Conservation (phyloP, 2,113 vertebrate species). For the Coptodon rendalli region DNA sequence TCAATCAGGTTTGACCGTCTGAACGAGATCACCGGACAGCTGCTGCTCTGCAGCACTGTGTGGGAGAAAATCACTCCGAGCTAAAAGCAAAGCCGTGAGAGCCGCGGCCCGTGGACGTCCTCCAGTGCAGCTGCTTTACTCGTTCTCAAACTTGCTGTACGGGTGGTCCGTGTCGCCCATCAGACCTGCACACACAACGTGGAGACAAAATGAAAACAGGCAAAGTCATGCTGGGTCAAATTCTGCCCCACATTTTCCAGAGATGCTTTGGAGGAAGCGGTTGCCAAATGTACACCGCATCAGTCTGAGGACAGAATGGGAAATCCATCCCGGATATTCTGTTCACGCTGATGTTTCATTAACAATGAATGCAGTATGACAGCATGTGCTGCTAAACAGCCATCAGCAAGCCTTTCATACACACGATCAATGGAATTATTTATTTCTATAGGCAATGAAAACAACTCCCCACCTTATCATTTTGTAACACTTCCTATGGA, state of each 20-base stretch:
- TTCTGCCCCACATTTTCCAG: neutral
- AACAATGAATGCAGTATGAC: neutral
- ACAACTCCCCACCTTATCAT: neutral
- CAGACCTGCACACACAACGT: constrained; percentile 68
- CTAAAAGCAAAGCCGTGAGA: neutral
- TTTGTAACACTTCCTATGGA: neutral
- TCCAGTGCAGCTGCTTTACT: constrained; percentile 57
- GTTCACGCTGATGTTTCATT: neutral
- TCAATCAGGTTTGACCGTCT: neutral
- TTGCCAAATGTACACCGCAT: neutral
- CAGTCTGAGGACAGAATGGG: neutral
- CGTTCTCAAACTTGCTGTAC: constrained; percentile 86
- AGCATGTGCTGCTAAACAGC: neutral
- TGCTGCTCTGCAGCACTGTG: neutral
- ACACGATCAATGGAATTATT: neutral
- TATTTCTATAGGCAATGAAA: neutral
- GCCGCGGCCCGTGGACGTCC: neutral
- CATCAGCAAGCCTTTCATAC: neutral
- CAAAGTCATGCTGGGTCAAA: neutral
- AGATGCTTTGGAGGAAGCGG: neutral
- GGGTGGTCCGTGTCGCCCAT: constrained; percentile 82
- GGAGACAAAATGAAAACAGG: neutral
- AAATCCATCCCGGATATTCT: neutral
- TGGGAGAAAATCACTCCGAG: neutral
- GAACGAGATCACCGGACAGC: neutral